A percentile compares a stretch with the other conserved stretches of the same genome.
Conservation (phyloP, 2,113 vertebrate species). For the Actinemys pallida region DNA sequence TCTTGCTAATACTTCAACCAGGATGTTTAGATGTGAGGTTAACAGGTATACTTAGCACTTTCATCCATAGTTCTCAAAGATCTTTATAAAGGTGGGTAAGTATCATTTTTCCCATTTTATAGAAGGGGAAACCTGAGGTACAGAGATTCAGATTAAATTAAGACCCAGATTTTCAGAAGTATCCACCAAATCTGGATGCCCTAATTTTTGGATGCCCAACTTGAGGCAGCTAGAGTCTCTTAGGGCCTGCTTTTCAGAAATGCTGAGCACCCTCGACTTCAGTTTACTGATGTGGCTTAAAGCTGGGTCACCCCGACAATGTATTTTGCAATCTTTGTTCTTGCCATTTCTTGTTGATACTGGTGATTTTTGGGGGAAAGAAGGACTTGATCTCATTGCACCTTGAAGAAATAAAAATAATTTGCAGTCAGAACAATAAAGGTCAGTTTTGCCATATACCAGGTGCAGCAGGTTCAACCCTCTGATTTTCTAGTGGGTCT, state of each 20-base stretch:
- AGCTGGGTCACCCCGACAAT: not conserved
- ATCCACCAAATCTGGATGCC: not conserved
- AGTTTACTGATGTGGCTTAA: not conserved
- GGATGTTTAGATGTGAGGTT: not conserved
- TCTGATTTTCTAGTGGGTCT: not conserved
- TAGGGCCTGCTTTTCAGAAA: not conserved
- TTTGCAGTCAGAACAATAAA: not conserved
- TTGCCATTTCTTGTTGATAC: not conserved
- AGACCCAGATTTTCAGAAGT: not conserved
- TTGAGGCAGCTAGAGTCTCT: not conserved
- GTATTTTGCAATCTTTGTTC: accelerated
- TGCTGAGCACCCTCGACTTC: no score
- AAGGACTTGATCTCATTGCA: not conserved
- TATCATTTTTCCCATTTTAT: not conserved
- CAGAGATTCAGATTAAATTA: not conserved
- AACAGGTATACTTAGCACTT: not conserved
- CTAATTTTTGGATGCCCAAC: not conserved
- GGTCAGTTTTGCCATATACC: accelerated
- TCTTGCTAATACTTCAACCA: not conserved
- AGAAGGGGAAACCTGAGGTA: not conserved
- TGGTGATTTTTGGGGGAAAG: not conserved
- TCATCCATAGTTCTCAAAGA: not conserved
- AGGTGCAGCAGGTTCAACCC: accelerated
- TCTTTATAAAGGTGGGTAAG: not conserved
- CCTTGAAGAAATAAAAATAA: not conserved